phyloP scores from a whole-genome alignment of 2,888 invertebrate genomes.

The Lepeophtheirus nordmannii region DNA sequence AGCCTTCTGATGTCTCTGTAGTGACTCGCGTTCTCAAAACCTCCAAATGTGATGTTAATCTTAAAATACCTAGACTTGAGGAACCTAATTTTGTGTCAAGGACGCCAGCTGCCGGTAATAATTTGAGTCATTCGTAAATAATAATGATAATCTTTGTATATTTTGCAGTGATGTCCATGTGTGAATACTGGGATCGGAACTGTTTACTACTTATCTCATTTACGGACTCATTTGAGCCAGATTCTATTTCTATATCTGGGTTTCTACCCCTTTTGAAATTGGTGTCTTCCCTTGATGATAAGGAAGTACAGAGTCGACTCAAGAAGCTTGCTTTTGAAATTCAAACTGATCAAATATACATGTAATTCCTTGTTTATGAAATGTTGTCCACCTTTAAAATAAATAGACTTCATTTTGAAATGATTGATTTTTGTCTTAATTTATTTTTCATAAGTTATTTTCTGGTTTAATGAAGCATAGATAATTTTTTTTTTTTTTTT shows the following conservation, averaged over 20 bases:
- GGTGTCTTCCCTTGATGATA: not conserved
- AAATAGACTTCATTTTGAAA: too few species aligned
- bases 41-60: not conserved
- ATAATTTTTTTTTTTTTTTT: too few species aligned
- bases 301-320: not conserved
- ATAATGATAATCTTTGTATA: too few species aligned
- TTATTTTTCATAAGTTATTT: too few species aligned
- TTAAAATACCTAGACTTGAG: not conserved
- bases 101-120: not conserved
- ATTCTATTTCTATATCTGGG: conserved; percentile 1
- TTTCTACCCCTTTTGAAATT: conserved; percentile 1
- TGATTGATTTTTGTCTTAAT: too few species aligned
- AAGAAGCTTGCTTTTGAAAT: not conserved
- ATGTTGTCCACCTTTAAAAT: too few species aligned
- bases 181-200: not conserved
- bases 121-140: too few species aligned
- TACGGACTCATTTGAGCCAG: not conserved
- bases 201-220: not conserved
- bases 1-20: not conserved
- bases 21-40: not conserved
- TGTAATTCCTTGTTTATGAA: not conserved
- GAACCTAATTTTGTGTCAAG: not conserved
- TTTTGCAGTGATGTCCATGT: not conserved
- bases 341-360: conserved; percentile 1
- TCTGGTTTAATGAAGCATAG: too few species aligned